phyloP scores from a whole-genome alignment of 2,113 vertebrate genomes.

The Centropus unirufus region DNA sequence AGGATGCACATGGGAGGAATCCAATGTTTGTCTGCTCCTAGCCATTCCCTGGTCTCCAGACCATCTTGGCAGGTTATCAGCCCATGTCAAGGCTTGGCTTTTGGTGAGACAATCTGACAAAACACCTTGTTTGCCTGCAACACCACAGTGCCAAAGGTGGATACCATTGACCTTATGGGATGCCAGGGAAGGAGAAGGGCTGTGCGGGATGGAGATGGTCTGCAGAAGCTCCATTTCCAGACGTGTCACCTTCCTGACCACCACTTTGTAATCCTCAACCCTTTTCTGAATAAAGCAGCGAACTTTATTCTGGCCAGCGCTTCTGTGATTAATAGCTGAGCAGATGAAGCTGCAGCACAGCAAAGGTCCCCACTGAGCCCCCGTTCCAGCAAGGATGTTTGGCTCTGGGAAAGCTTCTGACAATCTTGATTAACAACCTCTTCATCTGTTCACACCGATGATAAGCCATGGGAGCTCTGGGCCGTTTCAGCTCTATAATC shows the following conservation, averaged over 20 bases:
- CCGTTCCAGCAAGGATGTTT: not conserved
- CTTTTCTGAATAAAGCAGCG: not conserved
- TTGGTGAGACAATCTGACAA: not conserved
- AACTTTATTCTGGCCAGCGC: rapidly evolving
- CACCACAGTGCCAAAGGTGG: rapidly evolving
- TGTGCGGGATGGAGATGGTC: not conserved
- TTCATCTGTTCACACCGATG: not conserved
- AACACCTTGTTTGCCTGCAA: not conserved
- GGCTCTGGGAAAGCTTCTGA: constrained; percentile 18
- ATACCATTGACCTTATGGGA: rapidly evolving
- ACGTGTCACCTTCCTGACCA: not conserved
- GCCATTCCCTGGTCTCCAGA: not conserved
- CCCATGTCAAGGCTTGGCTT: not conserved
- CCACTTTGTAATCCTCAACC: not conserved
- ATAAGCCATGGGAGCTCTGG: not conserved
- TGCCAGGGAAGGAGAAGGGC: not conserved
- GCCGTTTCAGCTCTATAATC: not conserved
- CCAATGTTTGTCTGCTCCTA: rapidly evolving
- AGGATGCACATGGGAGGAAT: not conserved
- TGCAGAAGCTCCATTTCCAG: not conserved
- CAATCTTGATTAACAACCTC: constrained; percentile 23
- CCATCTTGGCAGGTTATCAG: not conserved
- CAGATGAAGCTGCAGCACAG: not conserved
- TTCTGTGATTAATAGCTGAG: not conserved
- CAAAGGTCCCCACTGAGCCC: not conserved